phyloP scores from a whole-genome alignment of 2,113 vertebrate genomes.

The Poecilia latipinna region DNA sequence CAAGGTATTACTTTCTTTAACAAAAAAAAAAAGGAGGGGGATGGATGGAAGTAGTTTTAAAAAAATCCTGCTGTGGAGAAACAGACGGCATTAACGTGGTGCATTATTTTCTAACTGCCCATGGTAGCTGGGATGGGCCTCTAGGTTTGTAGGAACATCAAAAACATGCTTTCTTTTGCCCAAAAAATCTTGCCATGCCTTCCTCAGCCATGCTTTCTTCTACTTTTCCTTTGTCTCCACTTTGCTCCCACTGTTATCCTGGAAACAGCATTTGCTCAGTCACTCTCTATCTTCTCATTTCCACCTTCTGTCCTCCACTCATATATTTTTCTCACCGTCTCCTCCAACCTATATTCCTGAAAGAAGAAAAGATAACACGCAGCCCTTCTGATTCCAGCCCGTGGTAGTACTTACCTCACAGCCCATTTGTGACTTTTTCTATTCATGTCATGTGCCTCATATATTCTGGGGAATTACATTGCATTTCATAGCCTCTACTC shows the following conservation, averaged over 20 bases:
- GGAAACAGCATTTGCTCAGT: conserved; percentile 60
- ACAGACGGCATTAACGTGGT: conserved; percentile 50
- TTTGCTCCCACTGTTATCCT: conserved; percentile 61
- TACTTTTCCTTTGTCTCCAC: conserved; percentile 36
- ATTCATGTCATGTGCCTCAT: conserved; percentile 30
- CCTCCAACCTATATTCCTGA: conserved; percentile 13
- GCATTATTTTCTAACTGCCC: conserved; percentile 52
- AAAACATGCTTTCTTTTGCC: conserved; percentile 50
- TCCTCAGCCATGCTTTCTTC: conserved; percentile 56
- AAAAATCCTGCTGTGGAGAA: conserved; percentile 38
- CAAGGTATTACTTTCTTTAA: conserved; percentile 54
- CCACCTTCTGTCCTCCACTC: conserved; percentile 1
- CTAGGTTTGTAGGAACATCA: conserved; percentile 33
- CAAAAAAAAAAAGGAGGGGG: conserved; percentile 10
- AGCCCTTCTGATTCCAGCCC: conserved; percentile 15
- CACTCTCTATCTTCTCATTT: conserved; percentile 29
- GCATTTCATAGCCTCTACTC: conserved; percentile 9
- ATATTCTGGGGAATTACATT: conserved; percentile 16
- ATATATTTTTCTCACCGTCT: not conserved
- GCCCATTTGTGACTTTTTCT: conserved; percentile 13
- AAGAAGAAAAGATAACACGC: conserved; percentile 36
- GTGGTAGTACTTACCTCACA: conserved; percentile 29
- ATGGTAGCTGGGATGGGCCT: conserved; percentile 52
- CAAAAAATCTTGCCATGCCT: conserved; percentile 43
- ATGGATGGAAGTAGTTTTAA: conserved; percentile 19